Percentiles rank a stretch among this genome's conserved stretches.
Evolutionary conservation across 2,888 invertebrate species (phyloP).

Genomic region (Camptogramma bilineatum): DNA sequence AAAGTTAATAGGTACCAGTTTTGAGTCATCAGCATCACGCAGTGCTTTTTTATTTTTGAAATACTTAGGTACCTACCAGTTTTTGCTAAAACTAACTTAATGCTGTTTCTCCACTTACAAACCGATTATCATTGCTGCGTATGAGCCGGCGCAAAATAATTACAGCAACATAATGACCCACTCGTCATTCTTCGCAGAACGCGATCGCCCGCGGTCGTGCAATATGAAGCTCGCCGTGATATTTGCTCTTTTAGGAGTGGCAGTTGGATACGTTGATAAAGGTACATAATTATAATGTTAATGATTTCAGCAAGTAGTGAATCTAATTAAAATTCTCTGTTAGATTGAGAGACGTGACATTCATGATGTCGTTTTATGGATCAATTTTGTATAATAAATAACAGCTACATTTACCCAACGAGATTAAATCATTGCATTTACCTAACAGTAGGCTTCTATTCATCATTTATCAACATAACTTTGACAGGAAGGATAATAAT

Average conservation of each 20-base stretch:
- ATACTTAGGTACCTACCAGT: background rate
- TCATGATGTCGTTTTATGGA: background rate
- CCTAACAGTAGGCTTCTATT: too few relatives aligned
- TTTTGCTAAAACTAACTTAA: slow-evolving; percentile 12
- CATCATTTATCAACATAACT: too few relatives aligned
- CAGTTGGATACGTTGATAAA: slow-evolving; percentile 65
- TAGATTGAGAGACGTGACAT: background rate
- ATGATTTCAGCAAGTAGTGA: background rate
- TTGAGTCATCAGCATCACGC: background rate
- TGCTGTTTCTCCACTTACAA: background rate
- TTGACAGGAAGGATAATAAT: too few relatives aligned
- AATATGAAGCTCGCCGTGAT: slow-evolving; percentile 60
- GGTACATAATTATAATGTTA: slow-evolving; percentile 55
- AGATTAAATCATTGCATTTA: too few relatives aligned
- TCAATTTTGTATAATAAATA: too few relatives aligned
- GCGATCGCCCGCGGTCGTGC: slow-evolving; percentile 50
- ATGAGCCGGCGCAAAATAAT: slow-evolving; percentile 29
- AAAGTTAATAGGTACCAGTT: background rate
- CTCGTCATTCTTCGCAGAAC: slow-evolving; percentile 56
- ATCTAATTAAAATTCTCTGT: too few relatives aligned
- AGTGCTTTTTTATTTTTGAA: too few relatives aligned
- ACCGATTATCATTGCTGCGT: slow-evolving; percentile 30
- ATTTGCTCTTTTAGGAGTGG: slow-evolving; percentile 61
- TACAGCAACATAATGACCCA: slow-evolving; percentile 19
- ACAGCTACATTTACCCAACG: too few relatives aligned